A percentile compares a stretch with the other conserved stretches of the same genome.
These are phyloP conservation scores for Octodonta nipae DNA, from an alignment of 2,888 invertebrate genomes.

Conservation along the genomic window DNA sequence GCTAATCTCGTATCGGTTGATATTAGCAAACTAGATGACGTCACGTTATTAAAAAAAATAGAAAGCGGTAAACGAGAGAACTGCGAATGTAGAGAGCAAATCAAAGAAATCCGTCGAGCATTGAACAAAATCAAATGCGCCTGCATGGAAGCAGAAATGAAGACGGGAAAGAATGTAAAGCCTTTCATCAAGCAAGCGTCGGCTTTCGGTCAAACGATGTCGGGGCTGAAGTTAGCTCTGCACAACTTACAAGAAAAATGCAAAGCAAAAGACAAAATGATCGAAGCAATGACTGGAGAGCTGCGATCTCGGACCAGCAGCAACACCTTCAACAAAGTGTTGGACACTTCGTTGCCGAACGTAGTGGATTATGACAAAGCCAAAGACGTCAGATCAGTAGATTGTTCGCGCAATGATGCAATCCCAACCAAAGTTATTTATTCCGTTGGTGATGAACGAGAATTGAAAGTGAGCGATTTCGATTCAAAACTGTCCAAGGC, in stretches of 20 bases:
- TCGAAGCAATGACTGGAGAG: conserved; percentile 27
- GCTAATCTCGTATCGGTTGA: too few species aligned
- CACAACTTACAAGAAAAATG: conserved; percentile 27
- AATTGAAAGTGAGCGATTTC: conserved; percentile 2
- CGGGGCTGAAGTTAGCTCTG: conserved; percentile 26
- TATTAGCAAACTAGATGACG: conserved; percentile 12
- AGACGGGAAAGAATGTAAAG: conserved; percentile 10
- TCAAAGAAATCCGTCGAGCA: conserved; percentile 19
- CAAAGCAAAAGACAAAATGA: conserved; percentile 28
- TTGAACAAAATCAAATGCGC: conserved; percentile 20
- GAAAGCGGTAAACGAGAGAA: conserved; percentile 15
- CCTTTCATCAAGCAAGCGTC: conserved; percentile 21
- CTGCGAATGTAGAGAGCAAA: conserved; percentile 19
- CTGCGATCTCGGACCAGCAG: conserved; percentile 20
- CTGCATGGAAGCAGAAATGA: conserved; percentile 20
- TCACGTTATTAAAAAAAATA: conserved; percentile 14
- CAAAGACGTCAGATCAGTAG: conserved; percentile 9
- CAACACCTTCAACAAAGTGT: conserved; percentile 17
- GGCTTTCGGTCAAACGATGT: conserved; percentile 22
- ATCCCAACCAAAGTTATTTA: conserved; percentile 10
- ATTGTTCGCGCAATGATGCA: background rate
- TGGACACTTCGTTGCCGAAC: conserved; percentile 10
- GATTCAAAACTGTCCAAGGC: conserved; percentile 9
- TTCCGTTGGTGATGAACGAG: conserved; percentile 7
- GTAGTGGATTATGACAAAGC: conserved; percentile 19